phyloP scores from a whole-genome alignment of 2,113 vertebrate species.

The Anseranas semipalmata region DNA sequence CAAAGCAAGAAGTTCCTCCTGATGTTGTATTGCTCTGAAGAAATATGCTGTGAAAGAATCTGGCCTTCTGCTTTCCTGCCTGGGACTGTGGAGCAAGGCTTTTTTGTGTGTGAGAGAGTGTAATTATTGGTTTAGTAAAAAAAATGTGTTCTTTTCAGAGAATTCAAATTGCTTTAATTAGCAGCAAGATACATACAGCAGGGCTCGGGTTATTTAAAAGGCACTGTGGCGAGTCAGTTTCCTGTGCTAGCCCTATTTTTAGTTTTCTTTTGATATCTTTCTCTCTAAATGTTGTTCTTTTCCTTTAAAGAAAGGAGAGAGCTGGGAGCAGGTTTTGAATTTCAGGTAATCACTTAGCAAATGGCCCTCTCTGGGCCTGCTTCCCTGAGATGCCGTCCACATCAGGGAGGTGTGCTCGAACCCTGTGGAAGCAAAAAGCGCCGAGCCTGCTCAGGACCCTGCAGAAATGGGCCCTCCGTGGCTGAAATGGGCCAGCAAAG shows the following conservation, averaged over 20 bases:
- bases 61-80: slow-evolving; percentile 10
- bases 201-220: slow-evolving; percentile 50
- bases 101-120: neutral
- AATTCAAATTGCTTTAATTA: slow-evolving; percentile 65
- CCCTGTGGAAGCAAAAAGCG: neutral
- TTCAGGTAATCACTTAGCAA: neutral
- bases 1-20: slow-evolving; percentile 30
- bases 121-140: slow-evolving; percentile 62
- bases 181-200: slow-evolving; percentile 44
- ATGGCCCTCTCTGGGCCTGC: neutral
- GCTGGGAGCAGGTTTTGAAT: neutral
- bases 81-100: neutral
- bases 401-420: neutral
- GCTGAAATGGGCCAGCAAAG: neutral
- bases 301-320: neutral
- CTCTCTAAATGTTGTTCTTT: neutral
- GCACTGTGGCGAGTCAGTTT: neutral
- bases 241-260: slow-evolving; percentile 44
- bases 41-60: slow-evolving; percentile 17
- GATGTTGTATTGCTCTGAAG: neutral
- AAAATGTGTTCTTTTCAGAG: slow-evolving; percentile 35
- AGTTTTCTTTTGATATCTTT: slow-evolving; percentile 20
- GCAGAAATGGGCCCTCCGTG: neutral
- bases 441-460: neutral
- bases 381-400: neutral